These are phyloP conservation scores for Bettongia penicillata DNA, from an alignment of 2,113 vertebrate genomes.

Conservation along the genomic window DNA sequence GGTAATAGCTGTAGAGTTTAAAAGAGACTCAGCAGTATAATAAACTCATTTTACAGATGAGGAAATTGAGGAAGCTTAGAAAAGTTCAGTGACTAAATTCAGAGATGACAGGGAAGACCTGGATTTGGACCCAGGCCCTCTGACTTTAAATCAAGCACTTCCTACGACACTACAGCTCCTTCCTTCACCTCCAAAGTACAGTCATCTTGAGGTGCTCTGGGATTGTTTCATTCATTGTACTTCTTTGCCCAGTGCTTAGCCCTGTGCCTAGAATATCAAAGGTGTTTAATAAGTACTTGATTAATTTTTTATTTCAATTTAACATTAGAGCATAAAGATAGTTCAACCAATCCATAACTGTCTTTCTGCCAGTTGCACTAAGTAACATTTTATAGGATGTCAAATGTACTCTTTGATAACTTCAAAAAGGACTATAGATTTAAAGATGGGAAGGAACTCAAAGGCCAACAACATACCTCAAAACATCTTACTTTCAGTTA, in stretches of 20 bases:
- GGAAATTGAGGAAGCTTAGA: background rate
- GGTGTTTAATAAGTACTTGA: too few relatives aligned
- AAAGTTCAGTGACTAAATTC: background rate
- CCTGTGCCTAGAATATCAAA: too few relatives aligned
- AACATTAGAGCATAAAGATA: background rate
- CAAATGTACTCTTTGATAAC: background rate
- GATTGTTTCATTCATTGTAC: background rate
- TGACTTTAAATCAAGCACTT: background rate
- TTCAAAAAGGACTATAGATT: too few relatives aligned
- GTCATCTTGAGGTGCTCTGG: background rate
- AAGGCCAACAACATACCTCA: background rate
- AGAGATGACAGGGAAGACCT: background rate
- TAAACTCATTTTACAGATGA: background rate
- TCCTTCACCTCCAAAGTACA: background rate
- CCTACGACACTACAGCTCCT: background rate
- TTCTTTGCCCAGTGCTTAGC: background rate
- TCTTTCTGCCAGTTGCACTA: background rate
- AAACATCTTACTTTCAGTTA: background rate
- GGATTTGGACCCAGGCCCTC: background rate
- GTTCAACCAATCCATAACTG: too few relatives aligned
- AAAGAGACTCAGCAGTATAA: background rate
- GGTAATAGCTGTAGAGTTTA: background rate
- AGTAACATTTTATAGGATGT: background rate
- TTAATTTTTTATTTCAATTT: too few relatives aligned
- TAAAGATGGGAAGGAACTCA: too few relatives aligned